A percentile compares a stretch with the other conserved stretches of the same genome.
Conservation (phyloP, 2,888 invertebrate genomes). For the Plemyria rubiginata region DNA sequence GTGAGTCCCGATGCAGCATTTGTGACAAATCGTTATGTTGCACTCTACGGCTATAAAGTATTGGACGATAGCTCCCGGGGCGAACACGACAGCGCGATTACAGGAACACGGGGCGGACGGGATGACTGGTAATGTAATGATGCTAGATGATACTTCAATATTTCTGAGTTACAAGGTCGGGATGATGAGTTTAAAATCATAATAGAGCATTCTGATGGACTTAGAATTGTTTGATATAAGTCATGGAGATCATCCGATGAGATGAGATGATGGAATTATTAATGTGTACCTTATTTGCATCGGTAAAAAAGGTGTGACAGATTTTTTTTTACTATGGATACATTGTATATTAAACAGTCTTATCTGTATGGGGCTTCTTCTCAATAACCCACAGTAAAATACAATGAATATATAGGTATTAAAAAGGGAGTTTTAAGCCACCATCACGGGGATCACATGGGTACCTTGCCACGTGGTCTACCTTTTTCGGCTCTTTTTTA, state of each 20-base stretch:
- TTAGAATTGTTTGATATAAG: neutral
- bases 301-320: too few species aligned
- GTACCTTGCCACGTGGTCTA: too few species aligned
- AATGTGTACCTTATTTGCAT: neutral
- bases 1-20: constrained; percentile 46
- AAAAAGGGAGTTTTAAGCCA: too few species aligned
- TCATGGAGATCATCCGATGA: neutral
- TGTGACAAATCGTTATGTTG: constrained; percentile 70
- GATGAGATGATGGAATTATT: neutral
- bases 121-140: constrained; percentile 31
- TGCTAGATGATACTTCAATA: constrained; percentile 32
- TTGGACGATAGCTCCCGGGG: constrained; percentile 65
- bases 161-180: constrained; percentile 11
- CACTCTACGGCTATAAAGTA: constrained; percentile 53
- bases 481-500: neutral
- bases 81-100: constrained; percentile 71
- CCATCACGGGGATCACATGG: too few species aligned
- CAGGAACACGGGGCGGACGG: constrained; percentile 48
- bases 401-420: too few species aligned
- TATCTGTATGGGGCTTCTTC: too few species aligned
- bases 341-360: too few species aligned
- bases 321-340: too few species aligned
- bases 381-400: too few species aligned
- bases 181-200: neutral
- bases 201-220: neutral